Evolutionary conservation across 2,797 vertebrate species (phyloP).

Genomic region (Microctenopoma lineatum): DNA sequence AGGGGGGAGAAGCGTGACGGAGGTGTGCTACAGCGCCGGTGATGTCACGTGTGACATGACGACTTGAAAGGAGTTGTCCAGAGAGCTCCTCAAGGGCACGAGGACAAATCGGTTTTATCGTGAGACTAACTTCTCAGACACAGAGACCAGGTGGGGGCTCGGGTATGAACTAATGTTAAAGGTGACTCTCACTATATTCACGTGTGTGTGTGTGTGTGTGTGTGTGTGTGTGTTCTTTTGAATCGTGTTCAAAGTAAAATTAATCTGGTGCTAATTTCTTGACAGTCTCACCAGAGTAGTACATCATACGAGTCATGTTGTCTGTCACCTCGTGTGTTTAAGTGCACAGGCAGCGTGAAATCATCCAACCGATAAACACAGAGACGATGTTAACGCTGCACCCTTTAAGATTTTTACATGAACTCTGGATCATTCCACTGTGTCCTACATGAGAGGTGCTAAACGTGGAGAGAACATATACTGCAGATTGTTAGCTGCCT

Average conservation of each 20-base stretch:
- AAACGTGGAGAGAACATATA: no score
- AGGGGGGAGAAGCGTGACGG: slow-evolving; percentile 41
- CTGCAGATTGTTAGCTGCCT: no score
- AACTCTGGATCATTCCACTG: no score
- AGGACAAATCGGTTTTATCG: slow-evolving; percentile 33
- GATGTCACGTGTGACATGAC: slow-evolving; percentile 62
- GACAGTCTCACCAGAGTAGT: neutral
- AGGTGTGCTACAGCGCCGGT: slow-evolving; percentile 47
- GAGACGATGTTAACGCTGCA: neutral
- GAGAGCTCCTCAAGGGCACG: slow-evolving; percentile 42
- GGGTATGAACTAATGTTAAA: slow-evolving; percentile 1
- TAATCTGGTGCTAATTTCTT: neutral
- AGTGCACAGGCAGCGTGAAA: no score
- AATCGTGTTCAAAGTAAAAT: neutral
- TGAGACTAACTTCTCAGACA: slow-evolving; percentile 7
- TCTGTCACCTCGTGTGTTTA: no score
- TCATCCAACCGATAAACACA: no score
- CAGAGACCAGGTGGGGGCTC: neutral
- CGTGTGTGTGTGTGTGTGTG: neutral
- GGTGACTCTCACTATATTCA: neutral
- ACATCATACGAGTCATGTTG: no score
- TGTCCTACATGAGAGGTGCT: no score
- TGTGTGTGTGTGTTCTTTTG: neutral
- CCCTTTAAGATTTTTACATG: no score
- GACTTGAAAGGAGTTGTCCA: slow-evolving; percentile 44